Conservation (phyloP, 2,888 invertebrate species). For the Escarpia spicata region DNA sequence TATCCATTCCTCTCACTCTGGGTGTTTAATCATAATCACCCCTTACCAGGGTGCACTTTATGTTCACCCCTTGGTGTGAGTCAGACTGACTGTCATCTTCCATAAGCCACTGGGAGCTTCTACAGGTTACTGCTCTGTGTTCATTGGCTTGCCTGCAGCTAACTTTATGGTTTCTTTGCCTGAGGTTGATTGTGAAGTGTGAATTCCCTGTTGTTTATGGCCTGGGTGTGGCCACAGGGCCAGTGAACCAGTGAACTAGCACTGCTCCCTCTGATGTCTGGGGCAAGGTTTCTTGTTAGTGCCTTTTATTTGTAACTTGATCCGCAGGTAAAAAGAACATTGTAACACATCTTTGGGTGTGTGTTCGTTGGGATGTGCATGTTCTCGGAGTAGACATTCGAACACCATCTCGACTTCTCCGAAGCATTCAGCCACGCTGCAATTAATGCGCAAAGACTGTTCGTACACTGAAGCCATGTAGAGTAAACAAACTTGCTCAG, state of each 20-base stretch:
- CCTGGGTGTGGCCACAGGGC: background rate
- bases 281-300: background rate
- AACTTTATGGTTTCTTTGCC: conserved; percentile 16
- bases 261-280: background rate
- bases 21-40: background rate
- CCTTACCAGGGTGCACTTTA: background rate
- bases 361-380: background rate
- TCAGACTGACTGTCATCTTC: background rate
- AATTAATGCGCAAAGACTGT: too few species aligned
- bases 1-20: background rate
- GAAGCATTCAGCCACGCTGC: too few species aligned
- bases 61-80: background rate
- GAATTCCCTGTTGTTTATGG: background rate
- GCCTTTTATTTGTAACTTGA: background rate
- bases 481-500: too few species aligned
- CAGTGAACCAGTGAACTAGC: background rate
- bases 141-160: background rate
- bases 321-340: background rate
- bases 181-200: background rate
- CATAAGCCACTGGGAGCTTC: background rate
- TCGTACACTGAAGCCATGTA: too few species aligned
- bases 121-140: background rate
- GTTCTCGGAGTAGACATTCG: background rate
- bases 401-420: too few species aligned
- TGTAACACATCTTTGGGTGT: background rate